Conservation (phyloP, 2,113 vertebrate species). For the Odobenus rosmarus region DNA sequence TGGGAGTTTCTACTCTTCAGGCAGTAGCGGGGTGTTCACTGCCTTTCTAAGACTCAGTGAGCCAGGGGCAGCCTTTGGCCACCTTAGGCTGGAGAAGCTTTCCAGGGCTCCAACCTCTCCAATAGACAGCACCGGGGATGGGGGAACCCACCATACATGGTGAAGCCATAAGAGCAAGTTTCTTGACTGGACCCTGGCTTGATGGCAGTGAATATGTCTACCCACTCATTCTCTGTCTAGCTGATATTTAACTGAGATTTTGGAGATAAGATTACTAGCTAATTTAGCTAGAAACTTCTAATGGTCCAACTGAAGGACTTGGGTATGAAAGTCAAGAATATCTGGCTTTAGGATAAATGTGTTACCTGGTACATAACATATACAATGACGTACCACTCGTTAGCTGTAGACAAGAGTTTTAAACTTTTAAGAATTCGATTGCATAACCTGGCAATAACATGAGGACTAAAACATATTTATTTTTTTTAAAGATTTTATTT, state of each 20-base stretch:
- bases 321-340: neutral
- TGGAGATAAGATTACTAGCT: neutral
- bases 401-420: neutral
- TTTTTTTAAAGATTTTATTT: no score
- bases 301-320: neutral
- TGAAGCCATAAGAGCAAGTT: neutral
- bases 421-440: neutral
- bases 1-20: fast-evolving
- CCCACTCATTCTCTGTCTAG: neutral
- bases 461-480: no score
- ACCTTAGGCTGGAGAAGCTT: neutral
- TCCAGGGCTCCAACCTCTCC: neutral
- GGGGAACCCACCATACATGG: no score
- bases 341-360: neutral
- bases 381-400: neutral
- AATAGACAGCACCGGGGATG: no score
- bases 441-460: neutral
- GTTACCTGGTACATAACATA: neutral
- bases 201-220: neutral
- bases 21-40: neutral
- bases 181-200: neutral
- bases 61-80: no score
- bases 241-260: neutral
- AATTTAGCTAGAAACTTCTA: neutral
- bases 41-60: neutral